A percentile compares a stretch with the other conserved stretches of the same genome.
Evolutionary conservation across 2,888 invertebrate species (phyloP).

Genomic region (Acanthosoma haemorrhoidale): DNA sequence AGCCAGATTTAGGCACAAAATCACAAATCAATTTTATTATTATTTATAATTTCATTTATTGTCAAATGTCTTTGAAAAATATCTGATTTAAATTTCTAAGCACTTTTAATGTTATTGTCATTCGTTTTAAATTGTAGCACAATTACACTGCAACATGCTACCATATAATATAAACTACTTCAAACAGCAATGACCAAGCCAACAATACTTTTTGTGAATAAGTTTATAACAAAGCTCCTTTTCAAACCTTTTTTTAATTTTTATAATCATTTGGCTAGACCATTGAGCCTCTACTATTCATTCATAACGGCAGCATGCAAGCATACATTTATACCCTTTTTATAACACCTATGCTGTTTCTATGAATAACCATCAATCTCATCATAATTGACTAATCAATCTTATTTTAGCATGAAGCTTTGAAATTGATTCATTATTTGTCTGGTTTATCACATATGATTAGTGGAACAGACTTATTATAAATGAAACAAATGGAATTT

Average conservation of each 20-base stretch:
- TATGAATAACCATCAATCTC: too few species aligned
- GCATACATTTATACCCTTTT: conserved; percentile 5
- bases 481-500: too few species aligned
- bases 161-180: not conserved
- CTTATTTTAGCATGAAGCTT: too few species aligned
- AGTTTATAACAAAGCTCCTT: too few species aligned
- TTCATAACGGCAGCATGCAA: conserved; percentile 23
- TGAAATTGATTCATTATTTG: too few species aligned
- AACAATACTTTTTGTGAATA: not conserved
- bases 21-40: conserved; percentile 4
- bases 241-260: not conserved
- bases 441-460: too few species aligned
- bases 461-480: too few species aligned
- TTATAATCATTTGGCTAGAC: not conserved
- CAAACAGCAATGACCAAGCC: not conserved
- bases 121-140: conserved; percentile 6
- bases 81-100: conserved; percentile 3
- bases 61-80: conserved; percentile 8
- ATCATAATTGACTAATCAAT: too few species aligned
- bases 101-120: conserved; percentile 25
- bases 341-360: conserved; percentile 6
- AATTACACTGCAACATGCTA: conserved; percentile 16
- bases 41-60: conserved; percentile 10
- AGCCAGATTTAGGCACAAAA: conserved; percentile 19
- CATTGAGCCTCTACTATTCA: not conserved